Evolutionary conservation across 2,113 vertebrate genomes (phyloP).

Genomic region (Zosterops japonicus): DNA sequence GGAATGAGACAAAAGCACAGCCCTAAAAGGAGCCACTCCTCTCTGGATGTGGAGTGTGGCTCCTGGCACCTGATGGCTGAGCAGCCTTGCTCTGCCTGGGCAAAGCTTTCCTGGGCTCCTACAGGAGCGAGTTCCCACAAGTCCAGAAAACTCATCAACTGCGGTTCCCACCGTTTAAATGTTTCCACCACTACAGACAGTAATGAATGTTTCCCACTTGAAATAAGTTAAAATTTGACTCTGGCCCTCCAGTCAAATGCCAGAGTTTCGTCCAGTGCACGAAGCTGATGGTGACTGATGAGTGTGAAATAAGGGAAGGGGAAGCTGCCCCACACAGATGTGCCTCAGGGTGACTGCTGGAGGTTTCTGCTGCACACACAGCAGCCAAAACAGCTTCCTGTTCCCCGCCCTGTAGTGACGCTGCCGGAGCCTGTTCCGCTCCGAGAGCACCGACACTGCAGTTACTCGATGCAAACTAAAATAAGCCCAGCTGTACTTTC

Average conservation of each 20-base stretch:
- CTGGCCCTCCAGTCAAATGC: neutral
- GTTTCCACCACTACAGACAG: neutral
- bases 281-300: fast-evolving
- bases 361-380: fast-evolving
- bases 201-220: neutral
- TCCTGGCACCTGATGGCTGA: fast-evolving
- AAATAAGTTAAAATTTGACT: neutral
- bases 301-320: neutral
- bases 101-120: neutral
- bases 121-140: neutral
- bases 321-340: fast-evolving
- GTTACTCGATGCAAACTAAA: fast-evolving
- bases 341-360: neutral
- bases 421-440: fast-evolving
- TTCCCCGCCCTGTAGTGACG: fast-evolving
- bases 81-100: fast-evolving
- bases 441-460: fast-evolving
- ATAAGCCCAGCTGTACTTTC: fast-evolving
- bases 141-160: neutral
- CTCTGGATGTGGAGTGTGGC: neutral
- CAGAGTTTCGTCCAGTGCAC: fast-evolving
- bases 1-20: fast-evolving
- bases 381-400: neutral
- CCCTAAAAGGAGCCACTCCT: neutral
- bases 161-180: neutral